Base-by-base conservation (phyloP, 1,140 invertebrate species). In the Thrips palmi region DNA sequence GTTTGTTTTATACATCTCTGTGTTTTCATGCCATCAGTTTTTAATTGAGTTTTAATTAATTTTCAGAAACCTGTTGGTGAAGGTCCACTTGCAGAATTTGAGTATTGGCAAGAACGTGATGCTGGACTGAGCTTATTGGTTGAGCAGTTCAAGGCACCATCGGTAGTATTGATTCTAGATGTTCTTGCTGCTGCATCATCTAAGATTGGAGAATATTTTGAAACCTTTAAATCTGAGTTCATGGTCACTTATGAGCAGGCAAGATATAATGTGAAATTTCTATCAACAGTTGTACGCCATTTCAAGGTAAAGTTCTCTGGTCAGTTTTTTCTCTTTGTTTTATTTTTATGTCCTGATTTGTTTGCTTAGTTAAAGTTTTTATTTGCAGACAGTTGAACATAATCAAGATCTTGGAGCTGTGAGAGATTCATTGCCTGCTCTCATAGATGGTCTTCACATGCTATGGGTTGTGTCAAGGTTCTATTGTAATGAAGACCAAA, bases 211-310 rank as follows among this genome's bases (percentile, higher is more conserved):
- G 48, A 49, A 10, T 56, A 57, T 12, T 74, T 78, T 53, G 53
- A 63, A 25, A 52, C 55, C 35, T 60, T 64, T 25, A 48, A 65
- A 41, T 51, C 62, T 1, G 71, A 74, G 32, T 55, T 88, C 0
- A 61, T 71, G 38, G 71, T 74, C 31, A 62, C 70, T 45, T 81
- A 78, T 42, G 64, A 70, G n/a, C 63, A 82, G 48, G 78, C 85
- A 1, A 74, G 76, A 47, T 82, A 91, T 47, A 91, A 88, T 52
- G 67, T 78, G 1, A 74, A 83, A 42, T 89, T 89, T 56, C 53
- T 92, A 7, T 71, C 68, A 0, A 86, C 84, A 1, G 59, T 89
- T 8, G 65, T 77, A 41, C 64, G 81, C 41, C 74, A 86, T 53
- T 77, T 91, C 45, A 78, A 74, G 51, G 77, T 83, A 56, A 58